Conservation (phyloP, 1,140 invertebrate species). For the Sesamia nonagrioides region DNA sequence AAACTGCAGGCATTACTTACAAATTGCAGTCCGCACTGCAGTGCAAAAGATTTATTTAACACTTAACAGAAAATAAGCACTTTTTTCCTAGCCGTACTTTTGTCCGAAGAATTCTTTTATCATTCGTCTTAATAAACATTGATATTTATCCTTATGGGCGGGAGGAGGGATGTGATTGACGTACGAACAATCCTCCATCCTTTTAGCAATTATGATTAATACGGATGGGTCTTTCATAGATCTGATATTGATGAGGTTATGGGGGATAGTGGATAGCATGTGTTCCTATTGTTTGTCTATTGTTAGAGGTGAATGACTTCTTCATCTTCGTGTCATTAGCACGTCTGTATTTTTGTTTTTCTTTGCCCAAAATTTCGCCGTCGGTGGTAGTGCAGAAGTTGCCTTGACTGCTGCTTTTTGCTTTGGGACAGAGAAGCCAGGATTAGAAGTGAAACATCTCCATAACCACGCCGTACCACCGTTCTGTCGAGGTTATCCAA, state of each 20-base stretch:
- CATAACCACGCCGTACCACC: too few species aligned
- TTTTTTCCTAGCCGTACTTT: conserved; percentile 16
- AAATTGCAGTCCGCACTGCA: neutral
- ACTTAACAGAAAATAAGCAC: conserved; percentile 23
- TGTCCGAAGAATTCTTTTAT: conserved; percentile 50
- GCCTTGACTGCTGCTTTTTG: too few species aligned
- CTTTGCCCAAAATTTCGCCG: too few species aligned
- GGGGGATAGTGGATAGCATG: too few species aligned
- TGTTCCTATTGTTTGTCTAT: neutral
- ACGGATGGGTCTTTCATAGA: neutral
- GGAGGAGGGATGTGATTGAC: neutral
- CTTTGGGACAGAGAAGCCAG: too few species aligned
- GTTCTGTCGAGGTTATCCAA: too few species aligned
- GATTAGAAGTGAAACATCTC: too few species aligned
- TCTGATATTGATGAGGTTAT: neutral
- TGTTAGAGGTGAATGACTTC: neutral
- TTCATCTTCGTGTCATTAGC: too few species aligned
- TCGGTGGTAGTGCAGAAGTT: too few species aligned
- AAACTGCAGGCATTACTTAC: conserved; percentile 29
- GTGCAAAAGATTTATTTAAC: conserved; percentile 30
- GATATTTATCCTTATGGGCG: conserved; percentile 41
- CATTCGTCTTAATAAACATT: conserved; percentile 60
- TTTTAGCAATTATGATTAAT: conserved; percentile 32
- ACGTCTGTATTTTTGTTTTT: too few species aligned
- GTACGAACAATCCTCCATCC: neutral